Percentiles rank a stretch among this genome's conserved stretches.
Conservation (phyloP, 2,113 vertebrate genomes). For the Dasyornis broadbenti region DNA sequence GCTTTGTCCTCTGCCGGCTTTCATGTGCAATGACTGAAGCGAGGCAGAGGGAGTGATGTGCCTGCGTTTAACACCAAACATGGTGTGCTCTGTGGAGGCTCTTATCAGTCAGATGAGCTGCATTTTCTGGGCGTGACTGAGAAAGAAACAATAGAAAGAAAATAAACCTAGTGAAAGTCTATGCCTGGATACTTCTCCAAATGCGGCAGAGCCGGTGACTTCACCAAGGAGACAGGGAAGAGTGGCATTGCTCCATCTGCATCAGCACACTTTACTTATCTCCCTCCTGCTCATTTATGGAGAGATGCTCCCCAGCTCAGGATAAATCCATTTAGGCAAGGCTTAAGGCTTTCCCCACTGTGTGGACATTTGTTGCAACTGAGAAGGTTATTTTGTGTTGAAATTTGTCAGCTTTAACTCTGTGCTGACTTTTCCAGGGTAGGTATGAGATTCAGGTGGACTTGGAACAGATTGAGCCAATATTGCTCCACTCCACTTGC, state of each 20-base stretch:
- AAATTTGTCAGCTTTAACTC: neutral
- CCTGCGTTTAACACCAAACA: neutral
- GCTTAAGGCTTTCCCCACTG: neutral
- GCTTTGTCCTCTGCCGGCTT: neutral
- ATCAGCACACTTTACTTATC: neutral
- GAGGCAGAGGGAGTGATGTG: rapidly evolving
- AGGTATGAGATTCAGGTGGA: neutral
- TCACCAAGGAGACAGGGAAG: neutral
- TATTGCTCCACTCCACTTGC: neutral
- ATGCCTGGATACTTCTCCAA: neutral
- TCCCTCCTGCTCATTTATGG: neutral
- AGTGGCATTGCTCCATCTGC: neutral
- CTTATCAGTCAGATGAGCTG: neutral
- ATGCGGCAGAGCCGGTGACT: neutral
- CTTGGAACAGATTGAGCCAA: neutral
- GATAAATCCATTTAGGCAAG: neutral
- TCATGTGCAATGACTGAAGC: neutral
- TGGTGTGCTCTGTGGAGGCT: neutral
- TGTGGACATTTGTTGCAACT: neutral
- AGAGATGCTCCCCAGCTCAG: neutral
- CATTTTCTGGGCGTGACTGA: neutral
- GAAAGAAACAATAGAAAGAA: neutral
- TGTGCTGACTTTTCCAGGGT: neutral
- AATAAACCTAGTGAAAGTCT: neutral
- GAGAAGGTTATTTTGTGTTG: neutral